Evolutionary conservation across 1,140 invertebrate species (phyloP), one percentile per base, ranked within the genome.

Genomic region (Dreissena polymorpha): DNA sequence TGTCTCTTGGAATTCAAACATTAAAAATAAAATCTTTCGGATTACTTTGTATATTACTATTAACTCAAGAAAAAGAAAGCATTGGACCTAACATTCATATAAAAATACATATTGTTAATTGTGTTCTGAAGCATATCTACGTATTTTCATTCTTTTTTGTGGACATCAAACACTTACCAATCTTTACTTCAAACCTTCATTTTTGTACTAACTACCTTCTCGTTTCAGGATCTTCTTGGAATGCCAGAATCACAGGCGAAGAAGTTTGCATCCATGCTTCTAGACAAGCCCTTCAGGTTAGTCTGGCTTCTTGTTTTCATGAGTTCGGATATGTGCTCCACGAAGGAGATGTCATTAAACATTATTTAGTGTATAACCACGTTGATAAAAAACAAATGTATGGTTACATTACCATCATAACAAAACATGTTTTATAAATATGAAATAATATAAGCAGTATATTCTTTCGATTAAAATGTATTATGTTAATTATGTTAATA

Each of bases 161-260:
- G 8, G 3, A 39, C 39, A 39, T 2, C 2, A 39, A 39, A 39
- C 39, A 39, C 8, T 39, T 39, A 39, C 39, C 39, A 39, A 39
- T 2, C 2, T 39, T 39, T 5, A 5, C 39, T 39, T 39, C 39
- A 39, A 39, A 39, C 39, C 39, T 39, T 39, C 39, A 39, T 5
- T 39, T n/a, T 39, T 39, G 39, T 39, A 39, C 39, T 2, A 8
- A 39, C 8, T 39, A 39, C 8, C 39, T 39, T 39, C 39, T 39
- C 39, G 39, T 39, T 51, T 49, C 23, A 81, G 78, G 78, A 81
- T 25, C 23, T 81, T 10, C 53, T 81, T 29, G 78, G 78, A 0
- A 65, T 81, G 13, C 64, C 78, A 16, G 78, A 81, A 53, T n/a
- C 55, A 14, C 71, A 21, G 18, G 78, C 78, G 1, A 81, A 81